Percentiles rank a stretch among this genome's conserved stretches.
phyloP scores from a whole-genome alignment of 2,888 invertebrate genomes.

The Tholera decimalis region DNA sequence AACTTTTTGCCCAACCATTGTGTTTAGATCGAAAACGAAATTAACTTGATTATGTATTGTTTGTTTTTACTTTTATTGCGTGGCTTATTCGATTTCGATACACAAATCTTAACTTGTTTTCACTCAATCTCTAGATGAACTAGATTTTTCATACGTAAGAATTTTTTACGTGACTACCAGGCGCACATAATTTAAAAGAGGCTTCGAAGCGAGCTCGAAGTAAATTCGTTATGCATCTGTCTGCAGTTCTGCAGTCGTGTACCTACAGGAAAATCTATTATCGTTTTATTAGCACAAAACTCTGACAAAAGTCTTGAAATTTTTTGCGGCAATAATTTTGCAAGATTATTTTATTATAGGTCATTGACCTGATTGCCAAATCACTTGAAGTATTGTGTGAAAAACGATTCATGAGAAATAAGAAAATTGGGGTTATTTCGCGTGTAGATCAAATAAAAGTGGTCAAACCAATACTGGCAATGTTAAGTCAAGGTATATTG shows the following conservation, averaged over 20 bases:
- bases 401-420: not conserved
- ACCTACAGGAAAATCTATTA: not conserved
- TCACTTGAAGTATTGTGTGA: not conserved
- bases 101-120: slow-evolving; percentile 1
- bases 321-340: not conserved
- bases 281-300: not conserved
- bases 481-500: not conserved
- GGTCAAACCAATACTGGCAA: not conserved
- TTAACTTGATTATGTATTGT: slow-evolving; percentile 51
- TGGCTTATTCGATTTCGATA: slow-evolving; percentile 22
- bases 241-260: not conserved
- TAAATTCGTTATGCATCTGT: not conserved
- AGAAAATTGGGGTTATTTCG: not conserved
- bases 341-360: too few relatives aligned
- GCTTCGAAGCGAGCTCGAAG: not conserved
- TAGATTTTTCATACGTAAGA: not conserved
- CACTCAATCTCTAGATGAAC: not conserved
- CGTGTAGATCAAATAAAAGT: not conserved
- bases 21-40: slow-evolving; percentile 62
- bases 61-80: slow-evolving; percentile 47
- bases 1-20: slow-evolving; percentile 62
- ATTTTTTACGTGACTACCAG: not conserved
- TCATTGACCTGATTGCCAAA: not conserved
- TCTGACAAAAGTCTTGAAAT: not conserved
- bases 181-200: not conserved